Percentiles rank a stretch among this genome's conserved stretches.
Conservation (phyloP, 2,888 invertebrate genomes). For the Drosophila setosimentum region DNA sequence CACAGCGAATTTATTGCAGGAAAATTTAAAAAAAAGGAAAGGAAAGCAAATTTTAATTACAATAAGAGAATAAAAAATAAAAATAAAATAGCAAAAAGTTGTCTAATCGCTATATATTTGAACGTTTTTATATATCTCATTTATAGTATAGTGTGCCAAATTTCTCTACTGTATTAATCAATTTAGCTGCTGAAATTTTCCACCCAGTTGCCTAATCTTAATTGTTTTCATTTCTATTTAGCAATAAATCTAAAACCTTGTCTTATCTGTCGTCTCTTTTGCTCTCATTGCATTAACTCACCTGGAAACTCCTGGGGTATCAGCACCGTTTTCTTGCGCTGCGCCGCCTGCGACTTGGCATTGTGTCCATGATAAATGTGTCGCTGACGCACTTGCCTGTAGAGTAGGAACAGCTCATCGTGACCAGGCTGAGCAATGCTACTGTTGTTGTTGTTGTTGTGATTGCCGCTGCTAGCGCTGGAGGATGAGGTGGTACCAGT, state of each 20-base stretch:
- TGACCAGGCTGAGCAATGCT: conserved; percentile 45
- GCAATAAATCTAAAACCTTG: neutral
- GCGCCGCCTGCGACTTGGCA: conserved; percentile 82
- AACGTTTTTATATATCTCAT: too few species aligned
- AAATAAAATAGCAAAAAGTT: neutral
- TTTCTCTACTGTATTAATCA: conserved; percentile 10
- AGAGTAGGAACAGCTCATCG: conserved; percentile 84
- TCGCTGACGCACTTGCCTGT: conserved; percentile 83
- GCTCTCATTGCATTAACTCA: conserved; percentile 51
- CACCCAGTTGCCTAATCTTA: conserved; percentile 6
- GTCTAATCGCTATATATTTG: neutral
- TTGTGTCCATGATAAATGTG: conserved; percentile 85
- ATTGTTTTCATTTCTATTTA: neutral
- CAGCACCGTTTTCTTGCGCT: conserved; percentile 84
- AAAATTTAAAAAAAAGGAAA: neutral
- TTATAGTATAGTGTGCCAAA: neutral
- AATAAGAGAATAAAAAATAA: neutral
- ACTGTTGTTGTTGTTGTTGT: conserved; percentile 34
- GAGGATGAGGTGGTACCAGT: conserved; percentile 45
- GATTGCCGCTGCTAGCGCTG: conserved; percentile 46
- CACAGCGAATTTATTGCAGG: neutral
- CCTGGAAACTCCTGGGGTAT: conserved; percentile 85
- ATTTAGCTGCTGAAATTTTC: conserved; percentile 6
- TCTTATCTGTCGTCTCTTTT: neutral
- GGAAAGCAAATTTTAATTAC: neutral